Conservation (phyloP, 2,113 vertebrate species). For the Calyptomena viridis region DNA sequence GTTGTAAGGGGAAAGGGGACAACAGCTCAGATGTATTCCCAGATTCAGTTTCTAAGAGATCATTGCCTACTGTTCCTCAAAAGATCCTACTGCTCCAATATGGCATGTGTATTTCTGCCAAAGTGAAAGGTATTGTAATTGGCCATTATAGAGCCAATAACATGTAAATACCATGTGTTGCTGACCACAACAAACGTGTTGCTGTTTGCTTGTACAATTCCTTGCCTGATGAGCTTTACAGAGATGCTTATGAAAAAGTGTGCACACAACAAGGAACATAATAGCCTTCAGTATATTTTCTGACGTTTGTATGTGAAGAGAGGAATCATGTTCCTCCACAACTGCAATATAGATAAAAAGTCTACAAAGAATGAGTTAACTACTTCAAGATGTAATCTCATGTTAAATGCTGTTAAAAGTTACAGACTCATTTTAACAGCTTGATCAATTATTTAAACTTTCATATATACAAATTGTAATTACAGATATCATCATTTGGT, state of each 20-base stretch:
- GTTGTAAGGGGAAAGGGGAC: not conserved
- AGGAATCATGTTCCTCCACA: not conserved
- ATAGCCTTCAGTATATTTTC: not conserved
- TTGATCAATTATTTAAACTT: not conserved
- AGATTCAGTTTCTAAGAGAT: not conserved
- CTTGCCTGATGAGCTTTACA: not conserved
- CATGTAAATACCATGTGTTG: accelerated
- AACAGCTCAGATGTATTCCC: not conserved
- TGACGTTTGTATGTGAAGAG: not conserved
- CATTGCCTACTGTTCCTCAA: not conserved
- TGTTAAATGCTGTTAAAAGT: not conserved
- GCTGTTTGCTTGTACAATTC: not conserved
- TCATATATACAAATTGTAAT: not conserved
- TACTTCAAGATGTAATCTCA: not conserved
- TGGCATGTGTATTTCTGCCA: not conserved
- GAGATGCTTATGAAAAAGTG: not conserved
- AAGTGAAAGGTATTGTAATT: not conserved
- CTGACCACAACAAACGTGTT: not conserved
- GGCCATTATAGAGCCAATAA: not conserved
- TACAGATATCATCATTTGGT: not conserved
- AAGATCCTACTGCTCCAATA: not conserved
- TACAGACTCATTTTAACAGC: not conserved
- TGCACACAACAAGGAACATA: not conserved
- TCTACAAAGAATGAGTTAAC: not conserved
- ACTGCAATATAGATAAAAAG: not conserved